These are phyloP conservation scores for Epinephelus cyanopodus DNA, from an alignment of 2,113 vertebrate species.

Conservation along the genomic window DNA sequence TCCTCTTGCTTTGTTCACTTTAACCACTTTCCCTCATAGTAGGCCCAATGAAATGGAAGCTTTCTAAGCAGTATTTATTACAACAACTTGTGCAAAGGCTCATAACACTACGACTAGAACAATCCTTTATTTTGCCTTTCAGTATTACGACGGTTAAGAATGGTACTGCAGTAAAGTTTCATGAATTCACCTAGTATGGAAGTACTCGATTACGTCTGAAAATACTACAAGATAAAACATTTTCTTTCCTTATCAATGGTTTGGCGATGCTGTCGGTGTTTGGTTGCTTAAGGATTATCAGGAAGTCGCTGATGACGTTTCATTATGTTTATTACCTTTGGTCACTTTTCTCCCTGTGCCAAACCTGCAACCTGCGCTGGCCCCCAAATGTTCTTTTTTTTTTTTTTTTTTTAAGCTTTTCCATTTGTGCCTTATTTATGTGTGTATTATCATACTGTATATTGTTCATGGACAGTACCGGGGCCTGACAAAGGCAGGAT, in stretches of 20 bases:
- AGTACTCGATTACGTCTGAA: conserved; percentile 49
- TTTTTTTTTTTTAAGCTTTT: conserved; percentile 54
- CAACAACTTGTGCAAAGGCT: conserved; percentile 45
- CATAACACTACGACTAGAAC: conserved; percentile 69
- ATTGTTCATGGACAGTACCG: conserved; percentile 56
- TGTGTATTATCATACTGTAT: conserved; percentile 68
- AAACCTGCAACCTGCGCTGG: conserved; percentile 66
- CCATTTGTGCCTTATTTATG: conserved; percentile 86
- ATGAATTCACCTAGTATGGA: conserved; percentile 34
- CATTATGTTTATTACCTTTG: conserved; percentile 34
- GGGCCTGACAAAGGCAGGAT: conserved; percentile 36
- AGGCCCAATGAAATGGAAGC: conserved; percentile 40
- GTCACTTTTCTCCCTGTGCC: conserved; percentile 70
- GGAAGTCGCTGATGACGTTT: conserved; percentile 38
- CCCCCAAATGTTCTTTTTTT: background rate
- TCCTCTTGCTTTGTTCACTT: conserved; percentile 58
- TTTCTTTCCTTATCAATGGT: conserved; percentile 32
- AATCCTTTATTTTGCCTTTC: conserved; percentile 37
- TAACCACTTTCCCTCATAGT: conserved; percentile 60
- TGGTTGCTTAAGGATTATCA: conserved; percentile 33
- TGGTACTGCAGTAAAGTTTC: conserved; percentile 45
- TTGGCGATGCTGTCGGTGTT: conserved; percentile 24
- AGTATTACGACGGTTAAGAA: conserved; percentile 59
- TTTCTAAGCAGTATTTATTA: conserved; percentile 75
- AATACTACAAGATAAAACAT: conserved; percentile 10